Conservation (phyloP, 2,797 vertebrate species). For the Spinus olivaceus region DNA sequence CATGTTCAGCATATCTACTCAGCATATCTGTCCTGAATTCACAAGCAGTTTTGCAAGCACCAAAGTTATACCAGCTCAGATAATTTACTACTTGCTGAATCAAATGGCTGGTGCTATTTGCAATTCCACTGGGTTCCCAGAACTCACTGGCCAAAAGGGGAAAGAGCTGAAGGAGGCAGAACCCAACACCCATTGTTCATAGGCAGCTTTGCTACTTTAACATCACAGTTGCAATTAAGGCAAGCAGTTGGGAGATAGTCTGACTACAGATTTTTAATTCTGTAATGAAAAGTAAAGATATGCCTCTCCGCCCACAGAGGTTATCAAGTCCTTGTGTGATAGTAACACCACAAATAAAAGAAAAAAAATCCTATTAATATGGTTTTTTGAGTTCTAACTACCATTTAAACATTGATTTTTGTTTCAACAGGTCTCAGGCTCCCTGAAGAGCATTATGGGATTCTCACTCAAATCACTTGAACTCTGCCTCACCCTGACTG, state of each 20-base stretch:
- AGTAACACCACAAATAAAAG: background rate
- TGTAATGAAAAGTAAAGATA: background rate
- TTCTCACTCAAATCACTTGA: background rate
- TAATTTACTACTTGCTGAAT: conserved; percentile 9
- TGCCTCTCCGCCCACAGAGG: background rate
- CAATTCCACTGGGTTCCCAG: background rate
- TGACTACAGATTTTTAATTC: background rate
- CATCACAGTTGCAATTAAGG: background rate
- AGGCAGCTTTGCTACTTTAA: background rate
- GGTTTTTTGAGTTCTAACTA: background rate
- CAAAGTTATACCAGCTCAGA: background rate
- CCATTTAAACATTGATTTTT: background rate
- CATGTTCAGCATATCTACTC: background rate
- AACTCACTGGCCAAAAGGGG: background rate
- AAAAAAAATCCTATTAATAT: background rate
- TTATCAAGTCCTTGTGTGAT: background rate
- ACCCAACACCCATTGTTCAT: background rate
- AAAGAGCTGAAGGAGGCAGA: background rate
- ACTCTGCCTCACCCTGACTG: background rate
- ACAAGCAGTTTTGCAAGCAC: conserved; percentile 2
- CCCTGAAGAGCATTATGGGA: background rate
- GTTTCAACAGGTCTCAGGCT: background rate
- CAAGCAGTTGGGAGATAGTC: background rate
- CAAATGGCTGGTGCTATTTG: background rate
- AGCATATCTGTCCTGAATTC: conserved; percentile 5